These are phyloP conservation scores for Passer domesticus DNA, from an alignment of 2,113 vertebrate species.

Conservation along the genomic window DNA sequence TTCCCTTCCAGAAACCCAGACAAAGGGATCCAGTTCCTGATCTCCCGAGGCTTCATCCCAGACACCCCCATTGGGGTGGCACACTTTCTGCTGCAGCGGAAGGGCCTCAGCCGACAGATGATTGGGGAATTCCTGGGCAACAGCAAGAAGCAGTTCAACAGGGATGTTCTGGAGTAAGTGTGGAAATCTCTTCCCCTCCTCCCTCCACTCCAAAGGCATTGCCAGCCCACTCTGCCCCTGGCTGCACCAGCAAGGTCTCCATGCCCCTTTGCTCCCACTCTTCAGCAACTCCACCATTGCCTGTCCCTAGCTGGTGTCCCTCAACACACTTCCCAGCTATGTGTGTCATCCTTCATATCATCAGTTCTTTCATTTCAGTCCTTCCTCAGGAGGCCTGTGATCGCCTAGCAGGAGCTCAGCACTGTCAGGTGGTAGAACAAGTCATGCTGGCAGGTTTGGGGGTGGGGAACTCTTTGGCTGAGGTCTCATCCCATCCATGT, in stretches of 20 bases:
- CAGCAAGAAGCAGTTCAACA: constrained; percentile 99
- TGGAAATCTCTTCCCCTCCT: neutral
- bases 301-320: neutral
- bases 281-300: neutral
- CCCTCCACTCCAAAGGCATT: neutral
- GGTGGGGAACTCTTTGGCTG: neutral
- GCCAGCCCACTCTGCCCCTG: neutral
- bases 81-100: constrained; percentile 95
- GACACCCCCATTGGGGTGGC: constrained; percentile 97
- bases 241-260: neutral
- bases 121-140: constrained; percentile 98
- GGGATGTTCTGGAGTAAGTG: constrained; percentile 96
- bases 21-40: constrained; percentile 96
- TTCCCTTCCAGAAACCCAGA: constrained; percentile 89
- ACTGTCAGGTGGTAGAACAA: neutral
- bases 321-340: neutral
- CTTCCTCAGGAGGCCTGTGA: neutral
- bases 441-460: neutral
- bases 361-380: neutral
- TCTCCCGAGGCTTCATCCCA: constrained; percentile 94
- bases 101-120: constrained; percentile 98
- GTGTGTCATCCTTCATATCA: neutral
- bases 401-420: neutral
- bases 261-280: neutral
- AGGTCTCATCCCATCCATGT: neutral